Percentiles rank a stretch among this genome's conserved stretches.
Conservation (phyloP, 1,140 invertebrate genomes). For the Samia ricini region DNA sequence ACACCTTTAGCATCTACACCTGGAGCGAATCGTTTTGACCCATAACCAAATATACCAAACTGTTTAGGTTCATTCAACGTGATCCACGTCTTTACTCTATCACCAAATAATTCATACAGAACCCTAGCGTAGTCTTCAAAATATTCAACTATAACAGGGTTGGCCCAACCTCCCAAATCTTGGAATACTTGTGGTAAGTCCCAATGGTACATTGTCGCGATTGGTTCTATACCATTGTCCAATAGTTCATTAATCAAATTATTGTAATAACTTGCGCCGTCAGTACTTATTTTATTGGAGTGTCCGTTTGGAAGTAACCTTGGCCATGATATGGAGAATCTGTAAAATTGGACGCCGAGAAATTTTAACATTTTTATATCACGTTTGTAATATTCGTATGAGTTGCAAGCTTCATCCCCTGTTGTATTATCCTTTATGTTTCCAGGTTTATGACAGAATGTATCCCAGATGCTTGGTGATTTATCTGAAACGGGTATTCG, state of each 20-base stretch:
- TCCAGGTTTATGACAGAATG: slow-evolving; percentile 8
- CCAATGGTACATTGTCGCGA: slow-evolving; percentile 18
- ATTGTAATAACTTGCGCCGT: slow-evolving; percentile 17
- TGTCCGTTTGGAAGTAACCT: slow-evolving; percentile 79
- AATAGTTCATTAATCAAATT: slow-evolving; percentile 17
- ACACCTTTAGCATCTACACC: slow-evolving; percentile 3
- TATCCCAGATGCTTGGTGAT: slow-evolving; percentile 54
- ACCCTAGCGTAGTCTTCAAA: slow-evolving; percentile 18
- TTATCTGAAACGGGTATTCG: slow-evolving; percentile 37
- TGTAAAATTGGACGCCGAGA: slow-evolving; percentile 76
- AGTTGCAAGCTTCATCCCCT: slow-evolving; percentile 16
- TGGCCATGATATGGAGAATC: slow-evolving; percentile 82
- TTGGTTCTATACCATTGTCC: slow-evolving; percentile 15
- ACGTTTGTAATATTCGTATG: slow-evolving; percentile 19
- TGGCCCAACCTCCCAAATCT: slow-evolving; percentile 22
- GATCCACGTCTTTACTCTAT: slow-evolving; percentile 20
- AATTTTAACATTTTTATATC: slow-evolving; percentile 31
- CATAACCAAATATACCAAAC: slow-evolving; percentile 14
- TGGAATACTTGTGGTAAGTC: slow-evolving; percentile 22
- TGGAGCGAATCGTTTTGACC: slow-evolving; percentile 6
- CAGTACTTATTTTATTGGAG: slow-evolving; percentile 15
- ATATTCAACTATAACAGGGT: slow-evolving; percentile 13
- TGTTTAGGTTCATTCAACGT: slow-evolving; percentile 20
- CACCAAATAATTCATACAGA: slow-evolving; percentile 12
- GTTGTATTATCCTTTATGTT: slow-evolving; percentile 12